These are phyloP conservation scores for Ricordea florida DNA, from an alignment of 92 coral and sea anemone species.

Conservation along the genomic window DNA sequence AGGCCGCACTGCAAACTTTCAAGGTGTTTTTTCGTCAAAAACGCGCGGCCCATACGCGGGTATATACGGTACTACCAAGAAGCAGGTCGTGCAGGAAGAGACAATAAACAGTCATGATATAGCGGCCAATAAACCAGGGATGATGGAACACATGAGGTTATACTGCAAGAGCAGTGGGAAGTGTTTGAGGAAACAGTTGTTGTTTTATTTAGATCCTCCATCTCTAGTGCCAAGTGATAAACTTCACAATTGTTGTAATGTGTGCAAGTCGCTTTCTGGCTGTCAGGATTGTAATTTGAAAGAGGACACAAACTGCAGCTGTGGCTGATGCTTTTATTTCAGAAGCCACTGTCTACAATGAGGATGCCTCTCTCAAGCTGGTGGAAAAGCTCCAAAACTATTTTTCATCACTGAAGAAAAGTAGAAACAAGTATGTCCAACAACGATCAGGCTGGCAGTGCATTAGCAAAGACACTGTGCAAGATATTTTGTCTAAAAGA, in stretches of 20 bases:
- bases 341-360: not conserved
- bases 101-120: too few relatives aligned
- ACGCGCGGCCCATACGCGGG: too few relatives aligned
- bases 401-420: not conserved
- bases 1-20: too few relatives aligned
- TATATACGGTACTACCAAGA: too few relatives aligned
- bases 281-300: not conserved
- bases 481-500: conserved; percentile 3
- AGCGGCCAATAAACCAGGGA: conserved; percentile 27
- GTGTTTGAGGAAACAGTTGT: conserved; percentile 22
- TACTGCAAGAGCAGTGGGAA: conserved; percentile 4
- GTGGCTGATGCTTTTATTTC: not conserved
- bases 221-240: not conserved
- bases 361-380: not conserved
- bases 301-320: not conserved
- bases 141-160: conserved; percentile 43
- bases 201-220: conserved; percentile 2
- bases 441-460: conserved; percentile 5
- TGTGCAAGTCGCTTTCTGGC: not conserved
- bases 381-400: not conserved
- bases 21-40: too few relatives aligned
- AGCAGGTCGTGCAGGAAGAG: too few relatives aligned
- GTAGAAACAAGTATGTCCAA: not conserved
- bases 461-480: conserved; percentile 10
- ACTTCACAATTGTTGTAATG: not conserved